Conservation (phyloP, 2,113 vertebrate genomes). For the Indri indri region DNA sequence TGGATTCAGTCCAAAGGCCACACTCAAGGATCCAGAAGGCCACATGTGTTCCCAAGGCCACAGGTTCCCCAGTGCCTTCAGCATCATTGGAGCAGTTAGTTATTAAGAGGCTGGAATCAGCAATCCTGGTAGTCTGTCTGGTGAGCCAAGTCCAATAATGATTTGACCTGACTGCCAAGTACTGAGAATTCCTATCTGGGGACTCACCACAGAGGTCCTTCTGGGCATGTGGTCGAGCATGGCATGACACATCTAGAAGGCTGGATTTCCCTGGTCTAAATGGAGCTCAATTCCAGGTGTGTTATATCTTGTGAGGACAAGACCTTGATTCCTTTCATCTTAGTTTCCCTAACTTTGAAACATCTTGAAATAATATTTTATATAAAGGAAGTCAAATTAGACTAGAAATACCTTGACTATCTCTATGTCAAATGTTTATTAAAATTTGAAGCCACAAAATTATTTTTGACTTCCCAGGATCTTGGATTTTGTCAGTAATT, state of each 20-base stretch:
- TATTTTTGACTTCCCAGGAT: not conserved
- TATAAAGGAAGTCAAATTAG: not conserved
- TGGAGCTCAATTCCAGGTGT: not conserved
- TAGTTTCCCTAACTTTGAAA: not conserved
- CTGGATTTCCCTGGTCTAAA: not conserved
- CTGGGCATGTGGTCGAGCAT: not conserved
- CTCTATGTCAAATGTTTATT: not conserved
- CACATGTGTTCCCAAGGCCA: no score
- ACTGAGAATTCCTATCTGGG: not conserved
- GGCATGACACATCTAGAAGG: not conserved
- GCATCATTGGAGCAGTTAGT: not conserved
- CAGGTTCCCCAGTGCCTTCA: not conserved
- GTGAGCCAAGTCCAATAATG: not conserved
- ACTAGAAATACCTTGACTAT: not conserved
- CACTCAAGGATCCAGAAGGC: no score
- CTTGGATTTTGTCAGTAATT: not conserved
- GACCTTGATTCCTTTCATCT: not conserved
- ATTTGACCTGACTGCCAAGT: not conserved
- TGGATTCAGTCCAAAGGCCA: no score
- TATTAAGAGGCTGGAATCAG: conserved; percentile 3
- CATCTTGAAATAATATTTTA: not conserved
- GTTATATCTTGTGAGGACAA: not conserved
- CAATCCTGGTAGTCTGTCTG: not conserved
- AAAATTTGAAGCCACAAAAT: not conserved
- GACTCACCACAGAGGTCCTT: not conserved